Conservation (phyloP, 2,113 vertebrate species). For the Clarias gariepinus region DNA sequence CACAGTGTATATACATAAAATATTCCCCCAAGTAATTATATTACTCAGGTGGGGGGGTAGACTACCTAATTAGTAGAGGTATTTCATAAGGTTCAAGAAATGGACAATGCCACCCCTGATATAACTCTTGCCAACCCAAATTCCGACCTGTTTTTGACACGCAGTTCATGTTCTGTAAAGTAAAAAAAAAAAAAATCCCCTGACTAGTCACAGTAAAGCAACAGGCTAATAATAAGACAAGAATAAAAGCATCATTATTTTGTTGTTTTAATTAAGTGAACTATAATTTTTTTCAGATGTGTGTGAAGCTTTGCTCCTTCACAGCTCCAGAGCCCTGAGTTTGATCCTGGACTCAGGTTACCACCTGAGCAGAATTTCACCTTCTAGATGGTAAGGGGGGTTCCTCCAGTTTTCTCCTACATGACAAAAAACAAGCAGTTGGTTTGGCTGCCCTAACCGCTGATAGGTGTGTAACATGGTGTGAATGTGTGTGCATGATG, state of each 20-base stretch:
- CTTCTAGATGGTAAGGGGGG: too few species aligned
- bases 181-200: too few species aligned
- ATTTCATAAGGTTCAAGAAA: not conserved
- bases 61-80: too few species aligned
- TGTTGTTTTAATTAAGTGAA: not conserved
- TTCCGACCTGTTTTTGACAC: not conserved
- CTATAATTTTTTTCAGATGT: not conserved
- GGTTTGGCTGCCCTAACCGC: not conserved
- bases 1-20: too few species aligned
- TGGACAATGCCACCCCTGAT: not conserved
- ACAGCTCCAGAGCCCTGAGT: not conserved
- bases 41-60: not conserved
- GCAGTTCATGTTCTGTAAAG: not conserved
- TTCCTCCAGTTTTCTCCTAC: not conserved
- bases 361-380: not conserved
- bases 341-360: not conserved
- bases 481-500: not conserved
- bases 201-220: not conserved
- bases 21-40: not conserved
- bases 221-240: not conserved
- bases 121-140: not conserved
- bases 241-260: not conserved
- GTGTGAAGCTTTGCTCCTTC: not conserved
- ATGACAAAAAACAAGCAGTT: not conserved
- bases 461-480: not conserved